These are phyloP conservation scores for Odontothrips loti DNA, from an alignment of 2,888 invertebrate genomes.

Conservation along the genomic window DNA sequence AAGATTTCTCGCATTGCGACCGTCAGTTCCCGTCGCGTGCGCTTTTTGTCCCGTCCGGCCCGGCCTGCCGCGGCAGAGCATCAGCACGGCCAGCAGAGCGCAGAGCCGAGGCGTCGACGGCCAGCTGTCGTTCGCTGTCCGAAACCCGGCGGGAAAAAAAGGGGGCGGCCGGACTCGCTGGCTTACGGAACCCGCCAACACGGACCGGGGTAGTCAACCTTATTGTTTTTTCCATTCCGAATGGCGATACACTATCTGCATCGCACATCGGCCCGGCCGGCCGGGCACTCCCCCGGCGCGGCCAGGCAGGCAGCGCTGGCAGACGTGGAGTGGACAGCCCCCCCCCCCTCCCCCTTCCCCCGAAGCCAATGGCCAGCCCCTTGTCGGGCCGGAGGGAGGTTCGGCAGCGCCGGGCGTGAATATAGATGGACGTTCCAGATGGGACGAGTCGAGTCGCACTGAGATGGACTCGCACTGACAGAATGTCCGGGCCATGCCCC, in stretches of 20 bases:
- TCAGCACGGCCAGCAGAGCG: too few relatives aligned
- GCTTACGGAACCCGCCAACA: too few relatives aligned
- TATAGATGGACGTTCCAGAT: conserved; percentile 23
- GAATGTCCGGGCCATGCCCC: conserved; percentile 6
- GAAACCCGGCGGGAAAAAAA: background rate
- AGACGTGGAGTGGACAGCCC: background rate
- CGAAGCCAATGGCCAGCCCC: too few relatives aligned
- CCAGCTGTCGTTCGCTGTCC: background rate
- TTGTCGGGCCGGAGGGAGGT: background rate
- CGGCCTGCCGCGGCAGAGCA: background rate
- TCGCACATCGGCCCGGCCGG: too few relatives aligned
- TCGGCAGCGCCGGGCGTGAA: background rate
- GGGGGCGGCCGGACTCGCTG: too few relatives aligned
- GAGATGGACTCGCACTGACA: conserved; percentile 10
- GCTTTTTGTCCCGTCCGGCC: background rate
- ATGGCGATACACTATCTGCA: too few relatives aligned
- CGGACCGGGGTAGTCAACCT: too few relatives aligned
- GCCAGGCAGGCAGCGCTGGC: background rate
- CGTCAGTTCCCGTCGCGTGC: background rate
- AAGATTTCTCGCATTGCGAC: background rate
- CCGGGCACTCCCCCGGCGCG: background rate
- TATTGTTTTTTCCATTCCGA: too few relatives aligned
- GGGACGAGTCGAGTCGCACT: conserved; percentile 9
- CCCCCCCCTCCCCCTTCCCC: background rate
- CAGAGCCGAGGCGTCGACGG: background rate